These are phyloP conservation scores for Cyanistes caeruleus DNA, from an alignment of 2,113 vertebrate genomes.

Conservation along the genomic window DNA sequence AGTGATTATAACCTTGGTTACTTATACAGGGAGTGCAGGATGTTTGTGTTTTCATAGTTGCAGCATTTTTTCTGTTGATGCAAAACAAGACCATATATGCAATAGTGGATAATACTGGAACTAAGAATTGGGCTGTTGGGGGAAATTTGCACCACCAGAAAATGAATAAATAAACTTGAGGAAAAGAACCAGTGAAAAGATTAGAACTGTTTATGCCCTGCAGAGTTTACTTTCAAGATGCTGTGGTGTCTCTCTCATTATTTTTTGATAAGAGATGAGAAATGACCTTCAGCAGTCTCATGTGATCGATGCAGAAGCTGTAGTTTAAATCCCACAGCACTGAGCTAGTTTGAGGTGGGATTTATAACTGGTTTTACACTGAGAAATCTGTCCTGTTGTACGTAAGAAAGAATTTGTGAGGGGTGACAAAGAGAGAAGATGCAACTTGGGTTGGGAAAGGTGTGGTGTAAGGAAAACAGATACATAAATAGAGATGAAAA, in stretches of 20 bases:
- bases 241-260: neutral
- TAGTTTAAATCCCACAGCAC: neutral
- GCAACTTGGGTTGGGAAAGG: neutral
- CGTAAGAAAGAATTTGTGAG: neutral
- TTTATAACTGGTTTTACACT: neutral
- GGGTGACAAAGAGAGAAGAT: neutral
- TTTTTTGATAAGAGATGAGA: neutral
- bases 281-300: neutral
- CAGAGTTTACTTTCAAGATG: neutral
- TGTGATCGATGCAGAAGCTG: neutral
- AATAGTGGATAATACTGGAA: neutral
- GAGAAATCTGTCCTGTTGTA: neutral
- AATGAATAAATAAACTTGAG: slow-evolving; percentile 20
- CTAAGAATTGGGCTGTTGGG: neutral
- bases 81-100: neutral
- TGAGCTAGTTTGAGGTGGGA: neutral
- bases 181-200: neutral
- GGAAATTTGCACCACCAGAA: neutral
- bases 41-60: neutral
- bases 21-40: neutral
- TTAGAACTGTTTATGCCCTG: slow-evolving; percentile 16
- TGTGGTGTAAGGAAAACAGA: neutral
- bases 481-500: neutral
- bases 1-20: neutral
- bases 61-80: neutral